Evolutionary conservation across 2,888 invertebrate species (phyloP).

Genomic region (Unio pictorum): DNA sequence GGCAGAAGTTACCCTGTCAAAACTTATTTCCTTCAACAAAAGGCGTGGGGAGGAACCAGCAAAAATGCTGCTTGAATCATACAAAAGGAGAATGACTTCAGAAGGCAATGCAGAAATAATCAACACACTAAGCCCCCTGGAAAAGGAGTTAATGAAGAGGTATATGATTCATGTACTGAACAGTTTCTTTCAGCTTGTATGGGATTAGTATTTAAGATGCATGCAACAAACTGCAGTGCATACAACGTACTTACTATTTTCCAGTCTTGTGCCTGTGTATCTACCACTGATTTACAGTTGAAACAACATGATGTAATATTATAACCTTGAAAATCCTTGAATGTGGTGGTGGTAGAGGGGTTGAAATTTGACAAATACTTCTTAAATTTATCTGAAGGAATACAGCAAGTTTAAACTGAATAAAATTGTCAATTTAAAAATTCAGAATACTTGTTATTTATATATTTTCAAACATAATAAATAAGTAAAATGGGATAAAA

Average conservation of each 20-base stretch:
- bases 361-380: too few species aligned
- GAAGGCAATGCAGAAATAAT: conserved; percentile 5
- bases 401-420: too few species aligned
- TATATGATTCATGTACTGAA: not conserved
- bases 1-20: conserved; percentile 9
- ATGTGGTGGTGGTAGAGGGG: too few species aligned
- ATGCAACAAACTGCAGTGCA: not conserved
- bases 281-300: too few species aligned
- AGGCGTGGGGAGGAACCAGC: conserved; percentile 5
- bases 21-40: conserved; percentile 8
- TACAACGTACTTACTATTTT: not conserved
- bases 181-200: not conserved
- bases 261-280: not conserved
- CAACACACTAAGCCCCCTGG: conserved; percentile 2
- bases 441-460: too few species aligned
- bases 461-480: too few species aligned
- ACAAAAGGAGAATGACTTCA: not conserved
- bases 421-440: too few species aligned
- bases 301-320: too few species aligned
- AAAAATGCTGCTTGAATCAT: conserved; percentile 2
- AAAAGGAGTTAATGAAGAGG: conserved; percentile 4
- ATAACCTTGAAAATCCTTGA: too few species aligned
- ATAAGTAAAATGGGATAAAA: too few species aligned
- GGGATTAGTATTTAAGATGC: not conserved
- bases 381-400: too few species aligned